Conservation (phyloP, 2,888 invertebrate species). For the Oegoconia quadripuncta region DNA sequence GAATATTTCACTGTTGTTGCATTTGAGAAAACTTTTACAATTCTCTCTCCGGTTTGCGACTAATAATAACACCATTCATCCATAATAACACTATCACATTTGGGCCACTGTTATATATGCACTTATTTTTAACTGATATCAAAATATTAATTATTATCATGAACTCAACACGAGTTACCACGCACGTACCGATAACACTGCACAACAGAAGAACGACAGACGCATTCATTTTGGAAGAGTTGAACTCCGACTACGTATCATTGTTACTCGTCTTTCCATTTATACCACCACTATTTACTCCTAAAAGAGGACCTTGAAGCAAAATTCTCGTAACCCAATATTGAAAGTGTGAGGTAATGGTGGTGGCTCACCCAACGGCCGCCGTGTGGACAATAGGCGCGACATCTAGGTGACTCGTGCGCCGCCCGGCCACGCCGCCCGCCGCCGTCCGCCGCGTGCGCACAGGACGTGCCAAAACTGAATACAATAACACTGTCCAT, state of each 20-base stretch:
- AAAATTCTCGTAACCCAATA: slow-evolving; percentile 78
- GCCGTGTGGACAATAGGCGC: slow-evolving; percentile 71
- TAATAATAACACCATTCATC: neutral
- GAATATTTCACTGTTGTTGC: neutral
- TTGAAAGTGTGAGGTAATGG: slow-evolving; percentile 76
- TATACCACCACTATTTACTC: slow-evolving; percentile 75
- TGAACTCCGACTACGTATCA: slow-evolving; percentile 62
- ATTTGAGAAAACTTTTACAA: too few relatives aligned
- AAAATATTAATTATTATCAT: neutral
- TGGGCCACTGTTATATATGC: too few relatives aligned
- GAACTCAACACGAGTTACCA: slow-evolving; percentile 26
- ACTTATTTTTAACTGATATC: too few relatives aligned
- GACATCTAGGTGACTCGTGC: slow-evolving; percentile 76
- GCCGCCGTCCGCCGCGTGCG: slow-evolving; percentile 27
- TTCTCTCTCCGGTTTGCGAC: too few relatives aligned
- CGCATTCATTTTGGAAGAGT: slow-evolving; percentile 67
- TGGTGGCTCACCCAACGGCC: slow-evolving; percentile 68
- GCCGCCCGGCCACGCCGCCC: slow-evolving; percentile 35
- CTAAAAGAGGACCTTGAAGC: slow-evolving; percentile 75
- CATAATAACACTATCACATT: slow-evolving; percentile 4
- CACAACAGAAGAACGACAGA: slow-evolving; percentile 53
- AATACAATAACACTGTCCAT: slow-evolving; percentile 13
- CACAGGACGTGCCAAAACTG: slow-evolving; percentile 61
- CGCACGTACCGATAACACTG: slow-evolving; percentile 64
- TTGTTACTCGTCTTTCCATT: slow-evolving; percentile 68